Base-by-base conservation (phyloP, 2,888 invertebrate species). In the Atethmia centrago region DNA sequence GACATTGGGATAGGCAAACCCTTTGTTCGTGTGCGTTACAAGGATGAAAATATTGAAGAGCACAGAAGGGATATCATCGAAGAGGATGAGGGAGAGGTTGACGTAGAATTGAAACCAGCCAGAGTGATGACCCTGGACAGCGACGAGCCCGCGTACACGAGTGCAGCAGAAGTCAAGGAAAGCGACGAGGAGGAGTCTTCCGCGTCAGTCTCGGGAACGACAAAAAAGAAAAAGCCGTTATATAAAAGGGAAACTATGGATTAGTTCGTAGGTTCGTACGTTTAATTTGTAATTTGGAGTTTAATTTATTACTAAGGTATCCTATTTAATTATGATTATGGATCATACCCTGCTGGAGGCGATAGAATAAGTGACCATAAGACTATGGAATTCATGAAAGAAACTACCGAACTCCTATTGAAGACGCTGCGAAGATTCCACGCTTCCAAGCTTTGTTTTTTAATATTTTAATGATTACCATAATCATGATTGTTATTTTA, bases 171-270 rank as follows among this genome's bases (percentile, higher is more conserved):
- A 8, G 14, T 3, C 9, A 12, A 40, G 2, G 56, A 71, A 25
- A 36, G 12, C 0, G 71, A 77, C 0, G 21, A 66, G 8, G 79
- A 78, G 2, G 47, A 8, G 7, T 21, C 58, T 12, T 1, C 14
- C 21, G 25, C 42, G 0, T 31, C 67, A n/a, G 7, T 40, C 1
- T 49, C 70, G 1, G 61, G 14, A 14, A 16, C 45, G 14, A 40
- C 16, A 21, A 76, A 79, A 42, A 76, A 79, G 16, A 75, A 75
- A 31, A 76, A 79, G 21, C 75, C 73, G 7, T 31, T 64, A 51
- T 75, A 75, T 47, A 79, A 14, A 55, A 79, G 75, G 5, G 79
- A 76, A 61, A 76, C 79, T 16, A 76, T 79, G 75, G 75, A 76
- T 55, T 76, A 76, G 21, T 42, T 71, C 2, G 3, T 70, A 25